Evolutionary conservation across 2,888 invertebrate genomes (phyloP), one percentile per base, ranked within the genome.

Genomic region (Malacosoma neustria): DNA sequence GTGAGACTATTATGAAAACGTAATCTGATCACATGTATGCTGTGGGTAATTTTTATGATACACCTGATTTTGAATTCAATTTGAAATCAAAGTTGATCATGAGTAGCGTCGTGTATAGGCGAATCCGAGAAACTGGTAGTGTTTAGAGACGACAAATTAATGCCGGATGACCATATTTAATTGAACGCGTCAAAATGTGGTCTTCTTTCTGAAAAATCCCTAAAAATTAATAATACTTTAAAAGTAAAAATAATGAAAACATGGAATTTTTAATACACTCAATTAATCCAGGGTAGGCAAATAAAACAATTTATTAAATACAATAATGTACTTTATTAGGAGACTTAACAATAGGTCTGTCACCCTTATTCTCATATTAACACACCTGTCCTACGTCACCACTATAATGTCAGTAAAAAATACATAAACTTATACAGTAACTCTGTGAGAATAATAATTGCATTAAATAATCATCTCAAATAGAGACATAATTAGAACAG

Each of bases 321-420:
- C 71, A 72, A 62, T 79, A 68, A 70, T 81, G 80, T 80, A 81
- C 74, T 82, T 82, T 81, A 81, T 82, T 81, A 80, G 62, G 69
- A 77, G 71, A 70, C 76, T 80, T 81, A 82, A 65, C 66, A 70
- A 61, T 75, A 76, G 67, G 68, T 71, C 68, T 74, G 68, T 67
- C 69, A 73, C 69, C 69, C 61, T 67, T 61, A 57, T 54, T 58
- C 62, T 33, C 39, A 48, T 57, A 70, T 72, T 72, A 77, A 80
- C 74, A 77, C 70, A 74, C 69, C 66, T 57, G 61, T 63, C 63
- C 57, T 66, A 66, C 58, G 55, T 62, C 68, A 61, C 61, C 61
- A 58, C 66, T 74, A n/a, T n/a, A 77, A 64, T 62, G 58, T 67
- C 66, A 69, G 74, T 77, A 79, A 72, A 76, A 76, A 77, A 68